Conservation (phyloP, 2,888 invertebrate species). For the Zelleria hepariella region DNA sequence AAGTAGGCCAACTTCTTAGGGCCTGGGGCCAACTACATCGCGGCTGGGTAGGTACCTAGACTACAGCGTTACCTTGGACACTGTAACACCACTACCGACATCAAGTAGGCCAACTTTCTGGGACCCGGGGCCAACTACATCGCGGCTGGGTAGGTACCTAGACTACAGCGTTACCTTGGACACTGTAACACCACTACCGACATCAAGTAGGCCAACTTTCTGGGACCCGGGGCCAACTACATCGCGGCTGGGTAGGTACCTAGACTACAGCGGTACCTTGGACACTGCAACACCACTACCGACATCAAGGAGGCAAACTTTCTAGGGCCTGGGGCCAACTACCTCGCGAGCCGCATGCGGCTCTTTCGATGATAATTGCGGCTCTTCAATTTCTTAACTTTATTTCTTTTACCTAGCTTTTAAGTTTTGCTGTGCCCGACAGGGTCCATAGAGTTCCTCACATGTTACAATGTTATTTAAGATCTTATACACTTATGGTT, state of each 20-base stretch:
- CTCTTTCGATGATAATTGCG: no score
- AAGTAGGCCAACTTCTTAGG: constrained; percentile 91
- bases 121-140: constrained; percentile 78
- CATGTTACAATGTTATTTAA: no score
- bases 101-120: constrained; percentile 95
- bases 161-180: constrained; percentile 86
- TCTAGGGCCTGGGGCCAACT: constrained; percentile 79
- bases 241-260: no score
- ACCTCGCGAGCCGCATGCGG: no score
- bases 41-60: constrained; percentile 81
- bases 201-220: constrained; percentile 96
- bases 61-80: constrained; percentile 92
- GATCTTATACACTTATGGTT: no score
- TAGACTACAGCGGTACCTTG: constrained; percentile 90
- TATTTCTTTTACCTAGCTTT: no score
- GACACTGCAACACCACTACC: constrained; percentile 98
- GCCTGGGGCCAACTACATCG: constrained; percentile 87
- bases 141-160: constrained; percentile 73
- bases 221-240: constrained; percentile 79
- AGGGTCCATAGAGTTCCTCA: no score
- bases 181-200: constrained; percentile 99
- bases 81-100: constrained; percentile 99
- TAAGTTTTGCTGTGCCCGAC: no score
- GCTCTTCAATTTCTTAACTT: no score
- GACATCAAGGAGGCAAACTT: constrained; percentile 98